Conservation (phyloP, 2,113 vertebrate genomes). For the Monopterus albus region DNA sequence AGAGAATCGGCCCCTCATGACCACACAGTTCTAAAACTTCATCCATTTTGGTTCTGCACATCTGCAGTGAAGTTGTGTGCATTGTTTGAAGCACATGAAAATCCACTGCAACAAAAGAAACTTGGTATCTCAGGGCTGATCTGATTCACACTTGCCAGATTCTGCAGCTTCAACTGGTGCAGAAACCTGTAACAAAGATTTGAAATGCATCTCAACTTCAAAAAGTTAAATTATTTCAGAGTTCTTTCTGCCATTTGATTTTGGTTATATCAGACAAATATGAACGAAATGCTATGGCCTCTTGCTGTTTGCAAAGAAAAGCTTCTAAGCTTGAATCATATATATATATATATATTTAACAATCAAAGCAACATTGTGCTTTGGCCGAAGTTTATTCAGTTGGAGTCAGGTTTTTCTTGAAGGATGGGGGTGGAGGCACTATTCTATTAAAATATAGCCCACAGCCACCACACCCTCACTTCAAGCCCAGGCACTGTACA, state of each 20-base stretch:
- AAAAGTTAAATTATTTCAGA: not conserved
- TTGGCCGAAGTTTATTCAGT: not conserved
- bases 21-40: too few species aligned
- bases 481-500: conserved; percentile 1
- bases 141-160: not conserved
- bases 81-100: not conserved
- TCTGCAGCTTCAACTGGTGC: too few species aligned
- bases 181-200: not conserved
- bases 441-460: not conserved
- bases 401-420: not conserved
- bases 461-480: not conserved
- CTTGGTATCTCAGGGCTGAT: not conserved
- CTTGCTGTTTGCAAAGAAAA: too few species aligned
- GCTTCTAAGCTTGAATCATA: too few species aligned
- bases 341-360: too few species aligned
- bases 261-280: not conserved
- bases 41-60: not conserved
- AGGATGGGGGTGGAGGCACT: not conserved
- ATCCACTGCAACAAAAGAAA: not conserved
- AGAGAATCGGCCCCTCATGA: not conserved
- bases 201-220: not conserved
- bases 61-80: not conserved
- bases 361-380: too few species aligned
- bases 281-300: conserved; percentile 5
- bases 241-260: too few species aligned